Percentiles rank a stretch among this genome's conserved stretches.
Conservation (phyloP, 2,888 invertebrate species). For the Cataglyphis livida region DNA sequence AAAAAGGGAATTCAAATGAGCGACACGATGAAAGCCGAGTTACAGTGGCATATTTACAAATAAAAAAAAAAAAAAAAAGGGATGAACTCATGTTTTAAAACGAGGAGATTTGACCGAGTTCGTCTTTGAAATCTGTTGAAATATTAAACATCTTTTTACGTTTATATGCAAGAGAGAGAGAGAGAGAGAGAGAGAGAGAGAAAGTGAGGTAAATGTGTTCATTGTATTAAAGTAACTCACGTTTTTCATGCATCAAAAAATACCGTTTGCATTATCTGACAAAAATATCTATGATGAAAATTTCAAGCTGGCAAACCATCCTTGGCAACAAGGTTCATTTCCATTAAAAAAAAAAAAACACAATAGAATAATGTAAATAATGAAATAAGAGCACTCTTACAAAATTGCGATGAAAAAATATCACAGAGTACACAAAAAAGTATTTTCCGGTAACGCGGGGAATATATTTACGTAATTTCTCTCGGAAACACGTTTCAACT, state of each 20-base stretch:
- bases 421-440: not conserved
- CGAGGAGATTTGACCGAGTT: constrained; percentile 45
- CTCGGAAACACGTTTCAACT: not conserved
- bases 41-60: constrained; percentile 47
- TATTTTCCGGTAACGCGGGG: not conserved
- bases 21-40: constrained; percentile 49
- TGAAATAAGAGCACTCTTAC: not conserved
- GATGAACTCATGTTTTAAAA: constrained; percentile 36
- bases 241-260: constrained; percentile 31
- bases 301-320: constrained; percentile 3
- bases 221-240: constrained; percentile 21
- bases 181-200: not conserved
- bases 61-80: constrained; percentile 20
- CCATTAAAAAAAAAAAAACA: not conserved
- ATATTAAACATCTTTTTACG: constrained; percentile 48
- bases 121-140: constrained; percentile 45
- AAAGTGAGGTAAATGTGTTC: constrained; percentile 13
- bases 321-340: not conserved
- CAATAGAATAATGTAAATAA: not conserved
- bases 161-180: not conserved
- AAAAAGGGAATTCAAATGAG: constrained; percentile 51
- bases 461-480: constrained; percentile 13
- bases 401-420: not conserved
- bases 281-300: not conserved
- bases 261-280: constrained; percentile 11